A percentile compares a stretch with the other conserved stretches of the same genome.
Conservation (phyloP, 1,140 invertebrate genomes). For the Psilanteris sp. region DNA sequence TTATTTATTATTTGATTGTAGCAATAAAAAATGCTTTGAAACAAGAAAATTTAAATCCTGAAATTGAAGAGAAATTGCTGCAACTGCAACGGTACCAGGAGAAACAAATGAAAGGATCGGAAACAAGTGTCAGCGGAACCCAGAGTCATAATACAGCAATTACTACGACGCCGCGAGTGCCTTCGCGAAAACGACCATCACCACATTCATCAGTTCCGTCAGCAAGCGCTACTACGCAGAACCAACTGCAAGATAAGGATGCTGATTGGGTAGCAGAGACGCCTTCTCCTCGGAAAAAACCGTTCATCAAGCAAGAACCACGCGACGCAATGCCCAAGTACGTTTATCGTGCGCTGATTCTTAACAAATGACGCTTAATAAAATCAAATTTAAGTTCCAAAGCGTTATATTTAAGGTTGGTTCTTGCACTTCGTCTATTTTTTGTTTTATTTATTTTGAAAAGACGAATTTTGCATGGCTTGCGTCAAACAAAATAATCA, state of each 20-base stretch:
- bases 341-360: slow-evolving; percentile 29
- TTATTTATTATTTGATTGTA: slow-evolving; percentile 78
- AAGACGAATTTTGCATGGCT: slow-evolving; percentile 3
- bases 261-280: slow-evolving; percentile 79
- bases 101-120: slow-evolving; percentile 85
- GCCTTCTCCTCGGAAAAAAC: slow-evolving; percentile 79
- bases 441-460: slow-evolving; percentile 15
- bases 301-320: slow-evolving; percentile 71
- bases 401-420: slow-evolving; percentile 20
- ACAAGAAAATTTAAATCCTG: slow-evolving; percentile 93
- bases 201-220: slow-evolving; percentile 56
- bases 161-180: slow-evolving; percentile 66
- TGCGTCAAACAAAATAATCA: too few species aligned
- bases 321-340: slow-evolving; percentile 71
- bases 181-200: slow-evolving; percentile 73
- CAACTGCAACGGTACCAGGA: slow-evolving; percentile 93
- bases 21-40: slow-evolving; percentile 91
- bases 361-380: slow-evolving; percentile 23
- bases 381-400: slow-evolving; percentile 29
- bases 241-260: slow-evolving; percentile 78
- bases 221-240: slow-evolving; percentile 64
- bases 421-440: slow-evolving; percentile 7
- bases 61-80: slow-evolving; percentile 94
- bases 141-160: slow-evolving; percentile 69
- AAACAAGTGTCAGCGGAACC: slow-evolving; percentile 67